Evolutionary conservation across 2,888 invertebrate species (phyloP), one percentile per base, ranked within the genome.

Genomic region (Psylliodes chrysocephalus): DNA sequence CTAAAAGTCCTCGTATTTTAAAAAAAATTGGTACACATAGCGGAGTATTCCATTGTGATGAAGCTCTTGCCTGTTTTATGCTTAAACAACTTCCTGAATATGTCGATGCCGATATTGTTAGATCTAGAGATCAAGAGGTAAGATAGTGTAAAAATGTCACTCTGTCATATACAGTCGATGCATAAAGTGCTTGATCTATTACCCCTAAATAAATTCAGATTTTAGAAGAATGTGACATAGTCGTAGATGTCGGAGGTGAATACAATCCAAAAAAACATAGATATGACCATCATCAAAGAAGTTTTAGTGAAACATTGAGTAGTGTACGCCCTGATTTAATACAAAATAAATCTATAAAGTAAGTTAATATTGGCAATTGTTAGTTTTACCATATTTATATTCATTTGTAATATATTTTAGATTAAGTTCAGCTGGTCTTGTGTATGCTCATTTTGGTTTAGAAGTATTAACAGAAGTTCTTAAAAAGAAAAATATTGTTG

Each of bases 281-380:
- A 66, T 99, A 92, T 82, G 99, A 99, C 81, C 99, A 99, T 81
- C 99, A 99, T 81, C 98, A 99, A 83, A 87, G 89, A 61, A 86
- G 86, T 14, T 94, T 94, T 74, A 82, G 83, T 40, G 88, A 90
- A 46, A 89, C 91, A 0, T 82, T 93, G 38, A 89, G 89, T 65
- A 84, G 87, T 0, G 74, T 94, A 10, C 82, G 84, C 4, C 90
- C 90, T 0, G 88, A 89, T 63, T 72, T 89, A 38, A 85, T 85
- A 0, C 84, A 85, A 56, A 84, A 87, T 49, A 89, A 86, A 75
- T 84, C 86, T 67, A 89, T 90, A 35, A 89, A 83, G 87, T 86
- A 40, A n/a, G 17, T n/a, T 18, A 35, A 28, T 19, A n/a, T n/a
- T n/a, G n/a, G n/a, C n/a, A n/a, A n/a, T n/a, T n/a, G n/a, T n/a